Base-by-base conservation (phyloP, 1,140 invertebrate species). In the Aporrectodea caliginosa region DNA sequence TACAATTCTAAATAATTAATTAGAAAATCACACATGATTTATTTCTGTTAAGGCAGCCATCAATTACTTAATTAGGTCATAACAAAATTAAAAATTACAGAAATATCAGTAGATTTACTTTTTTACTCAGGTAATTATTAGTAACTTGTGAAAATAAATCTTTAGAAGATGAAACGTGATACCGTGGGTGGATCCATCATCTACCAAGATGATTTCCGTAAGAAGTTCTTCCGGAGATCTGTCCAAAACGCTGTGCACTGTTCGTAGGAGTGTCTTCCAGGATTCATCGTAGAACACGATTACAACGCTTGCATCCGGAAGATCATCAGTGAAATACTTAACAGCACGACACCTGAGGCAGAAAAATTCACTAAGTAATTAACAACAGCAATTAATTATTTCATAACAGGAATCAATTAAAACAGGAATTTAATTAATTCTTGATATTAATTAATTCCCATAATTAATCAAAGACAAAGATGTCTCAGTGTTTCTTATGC, bases 201-300 rank as follows among this genome's bases (percentile, higher is more conserved):
- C 79, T 1, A 80, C 76, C 16, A 80, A 32, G 31, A 80, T 80
- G 6, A 80, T 73, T 80, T 86, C 85, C 71, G 84, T 84, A n/a
- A 86, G 80, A 12, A 86, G 80, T 43, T 83, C 35, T 2, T 74
- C 30, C 0, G 85, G 85, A 1, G 85, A 84, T 43, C 85, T 71
- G 68, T 86, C 82, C 2, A 86, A 78, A 22, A 86, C 82, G 14
- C 81, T 82, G 80, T 86, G 84, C 1, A 86, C 82, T 14, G 84
- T 87, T 16, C 85, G 82, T 32, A 86, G 76, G 1, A 89, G 82
- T 27, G 88, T 86, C 22, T 85, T 87, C 87, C 88, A 88, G 0
- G 88, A 88, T 81, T 89, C 86, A 87, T 97, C 97, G 88, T 97
- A 95, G 89, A 97, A 75, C n/a, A 33, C 73, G 31, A 72, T 72